A percentile compares a stretch with the other conserved stretches of the same genome.
phyloP scores from a whole-genome alignment of 1,140 invertebrate species.

The Metopolophium dirhodum region DNA sequence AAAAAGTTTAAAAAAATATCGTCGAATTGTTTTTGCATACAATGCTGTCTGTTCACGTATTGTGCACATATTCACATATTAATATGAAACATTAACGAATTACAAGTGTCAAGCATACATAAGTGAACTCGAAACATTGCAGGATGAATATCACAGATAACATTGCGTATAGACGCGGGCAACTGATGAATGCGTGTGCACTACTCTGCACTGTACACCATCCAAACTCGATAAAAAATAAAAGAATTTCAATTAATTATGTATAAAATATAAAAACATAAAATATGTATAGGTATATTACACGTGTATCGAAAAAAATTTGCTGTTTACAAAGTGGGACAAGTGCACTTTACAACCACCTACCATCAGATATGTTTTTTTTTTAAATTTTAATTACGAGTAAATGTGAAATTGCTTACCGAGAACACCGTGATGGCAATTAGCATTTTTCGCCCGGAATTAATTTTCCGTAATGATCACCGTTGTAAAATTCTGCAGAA shows the following conservation, averaged over 20 bases:
- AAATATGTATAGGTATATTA: background rate
- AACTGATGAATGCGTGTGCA: no score
- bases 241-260: background rate
- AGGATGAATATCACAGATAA: no score
- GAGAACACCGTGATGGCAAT: background rate
- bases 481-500: background rate
- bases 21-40: no score
- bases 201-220: background rate
- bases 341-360: background rate
- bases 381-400: background rate
- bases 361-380: background rate
- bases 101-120: background rate
- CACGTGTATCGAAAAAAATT: background rate
- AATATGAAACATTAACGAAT: background rate
- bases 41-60: background rate
- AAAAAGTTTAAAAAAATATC: no score
- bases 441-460: background rate
- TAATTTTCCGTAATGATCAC: background rate
- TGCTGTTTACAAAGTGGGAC: background rate
- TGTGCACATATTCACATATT: background rate
- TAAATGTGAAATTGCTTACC: background rate
- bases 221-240: background rate
- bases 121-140: background rate
- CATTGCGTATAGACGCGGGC: no score
- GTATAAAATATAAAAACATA: conserved; percentile 10